A percentile compares a stretch with the other conserved stretches of the same genome.
Conservation (phyloP, 2,113 vertebrate species). For the Hypocryptadius cinnamomeus region DNA sequence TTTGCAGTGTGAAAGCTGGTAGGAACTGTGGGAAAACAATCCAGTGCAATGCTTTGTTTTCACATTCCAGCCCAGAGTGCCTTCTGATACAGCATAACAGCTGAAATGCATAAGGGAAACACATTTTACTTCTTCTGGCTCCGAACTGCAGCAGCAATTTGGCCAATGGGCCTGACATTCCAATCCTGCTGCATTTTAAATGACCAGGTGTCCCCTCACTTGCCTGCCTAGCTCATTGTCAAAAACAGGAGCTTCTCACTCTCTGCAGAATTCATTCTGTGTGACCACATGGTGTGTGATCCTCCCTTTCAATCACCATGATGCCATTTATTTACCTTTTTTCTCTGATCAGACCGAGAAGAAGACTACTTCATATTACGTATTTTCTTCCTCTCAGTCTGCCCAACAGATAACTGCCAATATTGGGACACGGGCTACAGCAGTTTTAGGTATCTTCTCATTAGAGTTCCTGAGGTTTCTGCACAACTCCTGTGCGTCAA, state of each 20-base stretch:
- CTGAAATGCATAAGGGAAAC: constrained; percentile 45
- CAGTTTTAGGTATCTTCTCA: neutral
- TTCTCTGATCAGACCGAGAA: neutral
- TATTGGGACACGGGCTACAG: neutral
- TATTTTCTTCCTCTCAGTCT: neutral
- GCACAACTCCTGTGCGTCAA: neutral
- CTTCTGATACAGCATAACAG: constrained; percentile 20
- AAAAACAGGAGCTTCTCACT: constrained; percentile 4
- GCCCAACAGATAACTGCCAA: neutral
- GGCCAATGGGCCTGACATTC: constrained; percentile 24
- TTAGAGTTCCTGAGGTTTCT: neutral
- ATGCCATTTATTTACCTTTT: neutral
- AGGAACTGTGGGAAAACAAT: neutral
- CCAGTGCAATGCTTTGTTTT: neutral
- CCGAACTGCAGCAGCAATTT: constrained; percentile 43
- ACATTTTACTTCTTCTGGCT: constrained; percentile 64
- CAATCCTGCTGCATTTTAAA: constrained; percentile 63
- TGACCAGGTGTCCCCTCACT: constrained; percentile 65
- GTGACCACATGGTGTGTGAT: neutral
- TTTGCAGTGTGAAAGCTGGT: constrained; percentile 13
- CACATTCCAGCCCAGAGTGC: neutral
- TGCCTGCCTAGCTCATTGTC: constrained; percentile 25
- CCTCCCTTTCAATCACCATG: neutral
- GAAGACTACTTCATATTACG: neutral
- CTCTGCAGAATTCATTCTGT: neutral